Conservation (phyloP, 2,888 invertebrate species). For the Phaedon cochleariae region DNA sequence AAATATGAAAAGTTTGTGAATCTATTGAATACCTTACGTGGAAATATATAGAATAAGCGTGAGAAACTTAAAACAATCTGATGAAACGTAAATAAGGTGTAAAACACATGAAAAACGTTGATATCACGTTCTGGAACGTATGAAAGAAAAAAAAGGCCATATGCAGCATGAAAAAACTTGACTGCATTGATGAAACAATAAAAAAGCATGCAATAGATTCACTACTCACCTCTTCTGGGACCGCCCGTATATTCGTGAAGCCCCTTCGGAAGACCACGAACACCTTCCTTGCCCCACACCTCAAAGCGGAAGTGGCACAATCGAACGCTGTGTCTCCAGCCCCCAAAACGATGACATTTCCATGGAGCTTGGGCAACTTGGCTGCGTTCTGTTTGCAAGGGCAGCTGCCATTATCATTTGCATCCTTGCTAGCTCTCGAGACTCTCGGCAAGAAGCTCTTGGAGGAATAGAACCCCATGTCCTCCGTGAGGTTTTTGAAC, state of each 20-base stretch:
- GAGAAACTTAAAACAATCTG: not conserved
- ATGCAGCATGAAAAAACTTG: no score
- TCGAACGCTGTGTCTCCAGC: slow-evolving; percentile 99
- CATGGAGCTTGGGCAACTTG: slow-evolving; percentile 73
- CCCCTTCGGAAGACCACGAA: slow-evolving; percentile 95
- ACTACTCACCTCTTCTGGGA: slow-evolving; percentile 99
- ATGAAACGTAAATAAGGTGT: no score
- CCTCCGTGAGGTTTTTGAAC: slow-evolving; percentile 76
- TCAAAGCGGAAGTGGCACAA: slow-evolving; percentile 95
- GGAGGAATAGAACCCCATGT: slow-evolving; percentile 94
- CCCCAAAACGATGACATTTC: slow-evolving; percentile 88
- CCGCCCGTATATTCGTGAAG: slow-evolving; percentile 93
- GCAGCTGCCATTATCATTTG: slow-evolving; percentile 66
- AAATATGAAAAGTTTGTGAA: no score
- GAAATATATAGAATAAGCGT: not conserved
- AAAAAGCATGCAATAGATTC: no score
- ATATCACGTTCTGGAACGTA: no score
- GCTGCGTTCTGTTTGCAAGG: slow-evolving; percentile 70
- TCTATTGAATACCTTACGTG: no score
- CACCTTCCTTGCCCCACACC: slow-evolving; percentile 93
- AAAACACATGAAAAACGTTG: no score
- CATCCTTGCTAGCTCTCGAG: slow-evolving; percentile 81
- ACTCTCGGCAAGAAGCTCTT: slow-evolving; percentile 93
- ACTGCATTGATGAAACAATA: no score
- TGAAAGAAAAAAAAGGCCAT: no score